Base-by-base conservation (phyloP, 2,797 vertebrate species). In the Rhinichthys osculus region DNA sequence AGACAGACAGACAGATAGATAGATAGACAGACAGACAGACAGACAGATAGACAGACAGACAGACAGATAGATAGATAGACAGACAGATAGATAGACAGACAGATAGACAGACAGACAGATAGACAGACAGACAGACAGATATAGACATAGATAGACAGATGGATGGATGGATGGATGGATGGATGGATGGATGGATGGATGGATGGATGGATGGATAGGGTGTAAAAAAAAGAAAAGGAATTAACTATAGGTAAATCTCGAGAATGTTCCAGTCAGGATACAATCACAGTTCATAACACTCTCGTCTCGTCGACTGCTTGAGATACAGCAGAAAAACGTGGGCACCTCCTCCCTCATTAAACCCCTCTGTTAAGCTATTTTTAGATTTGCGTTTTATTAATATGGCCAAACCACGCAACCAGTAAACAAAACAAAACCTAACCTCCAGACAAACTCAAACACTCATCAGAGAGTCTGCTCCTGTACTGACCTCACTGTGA, bases 341-440 rank as follows among this genome's bases (percentile, higher is more conserved):
- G 42, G 23, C 54, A 50, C 44, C 52, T 71, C 62, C 86, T 77
- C 70, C 77, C 33, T 57, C 21, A 14, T 44, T 87, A 81, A 77
- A 62, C 14, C 77, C 21, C 47, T 40, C 19, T 4, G 30, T 77
- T 7, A 35, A 42, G 71, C 57, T 87, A 81, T 87, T 85, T 87
- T 87, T 81, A 87, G 78, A 40, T 38, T n/a, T 38, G 42, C 10
- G 23, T 59, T 73, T 69, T 62, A 69, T 76, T 87, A n/a, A 69
- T 33, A 64, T 38, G 82, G 82, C 92, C 90, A 85, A 87, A 89
- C 81, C 38, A 73, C 13, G 66, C 92, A 92, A 94, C 90, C 17
- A 66, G 59, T 40, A 83, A 78, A 76, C 50, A 82, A 92, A 92
- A 93, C 90, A 92, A 27, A 72, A 42, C 17, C 40, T 33, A 42